Base-by-base conservation (phyloP, 2,888 invertebrate species). In the Mechanitis messenoides region DNA sequence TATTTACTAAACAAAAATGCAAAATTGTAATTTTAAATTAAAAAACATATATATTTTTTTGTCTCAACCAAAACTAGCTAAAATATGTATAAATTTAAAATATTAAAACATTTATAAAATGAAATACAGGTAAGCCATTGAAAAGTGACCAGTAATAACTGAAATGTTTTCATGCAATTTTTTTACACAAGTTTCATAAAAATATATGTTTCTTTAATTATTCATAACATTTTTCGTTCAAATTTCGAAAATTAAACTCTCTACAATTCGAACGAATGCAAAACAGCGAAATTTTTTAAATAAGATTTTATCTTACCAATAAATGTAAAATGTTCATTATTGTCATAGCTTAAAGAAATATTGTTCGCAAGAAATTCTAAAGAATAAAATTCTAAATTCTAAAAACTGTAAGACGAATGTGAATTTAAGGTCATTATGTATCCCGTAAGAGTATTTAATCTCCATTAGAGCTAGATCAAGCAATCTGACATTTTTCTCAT, bases 231-330 rank as follows among this genome's bases (percentile, higher is more conserved):
- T 46, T 56, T 50, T 54, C 38, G 38, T 55, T 53, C 60, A 33
- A 55, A 65, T 62, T 62, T 62, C 55, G 55, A 35, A 58, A 35
- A 33, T 47, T 50, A 60, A 60, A 35, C 45, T 55, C 45, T 50
- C 53, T 31, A 53, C 20, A 20, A 20, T 20, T 20, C 53, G 35
- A 62, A 47, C 56, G 58, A 62, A 60, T 45, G 53, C 53, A 53
- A 62, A 62, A 55, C 3, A 20, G 7, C 47, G n/a, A 56, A 65
- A 28, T 47, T 20, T 20, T 20, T 20, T 20, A 20, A 20, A 0
- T 20, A 20, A 20, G 20, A 20, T 20, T 20, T 20, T 20, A 20
- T 20, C 20, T 20, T 20, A 20, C 20, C 20, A 20, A 20, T 47
- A 47, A 47, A 47, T 47, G 47, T 47, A n/a, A 47, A 20, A 20